Conservation (phyloP, 2,888 invertebrate genomes). For the Tuta absoluta region DNA sequence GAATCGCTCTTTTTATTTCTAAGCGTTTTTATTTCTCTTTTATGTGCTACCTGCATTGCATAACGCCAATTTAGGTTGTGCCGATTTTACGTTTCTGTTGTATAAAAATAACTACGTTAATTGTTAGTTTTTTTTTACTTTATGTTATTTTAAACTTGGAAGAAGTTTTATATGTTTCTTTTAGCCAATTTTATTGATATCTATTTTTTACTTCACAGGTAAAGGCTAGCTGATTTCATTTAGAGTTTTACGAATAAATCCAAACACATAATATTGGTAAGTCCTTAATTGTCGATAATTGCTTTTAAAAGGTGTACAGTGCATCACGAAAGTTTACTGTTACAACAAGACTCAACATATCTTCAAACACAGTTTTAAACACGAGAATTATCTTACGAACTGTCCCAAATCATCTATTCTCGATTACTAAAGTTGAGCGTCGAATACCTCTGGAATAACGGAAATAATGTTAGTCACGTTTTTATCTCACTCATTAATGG, state of each 20-base stretch:
- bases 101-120: not conserved
- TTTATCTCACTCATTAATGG: slow-evolving; percentile 76
- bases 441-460: slow-evolving; percentile 55
- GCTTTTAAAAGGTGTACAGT: not conserved
- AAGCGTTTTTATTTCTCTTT: not conserved
- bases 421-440: slow-evolving; percentile 31
- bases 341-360: not conserved
- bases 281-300: not conserved
- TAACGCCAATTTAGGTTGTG: slow-evolving; percentile 6
- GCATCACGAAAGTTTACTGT: not conserved
- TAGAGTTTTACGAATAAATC: not conserved
- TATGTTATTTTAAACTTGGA: not conserved
- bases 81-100: not conserved
- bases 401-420: not conserved
- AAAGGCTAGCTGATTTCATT: not conserved
- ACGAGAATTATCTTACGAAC: not conserved
- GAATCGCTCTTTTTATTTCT: slow-evolving; percentile 13
- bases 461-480: slow-evolving; percentile 61
- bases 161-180: not conserved
- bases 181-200: not conserved
- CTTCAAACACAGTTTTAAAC: not conserved
- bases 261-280: slow-evolving; percentile 1
- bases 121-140: not conserved
- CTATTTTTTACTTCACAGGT: not conserved
- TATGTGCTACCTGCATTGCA: not conserved